Percentiles rank a stretch among this genome's conserved stretches.
Evolutionary conservation across 2,888 invertebrate species (phyloP).

Genomic region (Lepidonotus clava): DNA sequence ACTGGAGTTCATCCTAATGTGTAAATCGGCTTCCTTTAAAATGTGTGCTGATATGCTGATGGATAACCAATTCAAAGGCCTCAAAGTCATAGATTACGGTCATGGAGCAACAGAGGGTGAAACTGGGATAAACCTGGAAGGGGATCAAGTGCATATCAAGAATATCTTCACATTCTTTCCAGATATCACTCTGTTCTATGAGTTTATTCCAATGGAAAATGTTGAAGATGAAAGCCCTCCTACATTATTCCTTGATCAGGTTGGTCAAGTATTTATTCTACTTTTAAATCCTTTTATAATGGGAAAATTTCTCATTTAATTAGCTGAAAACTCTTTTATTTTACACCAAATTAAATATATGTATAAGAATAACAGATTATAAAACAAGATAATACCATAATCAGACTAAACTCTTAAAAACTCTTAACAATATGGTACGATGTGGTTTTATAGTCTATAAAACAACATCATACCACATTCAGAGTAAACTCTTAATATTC

Average conservation of each 20-base stretch:
- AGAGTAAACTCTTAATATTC: no score
- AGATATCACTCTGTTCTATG: background rate
- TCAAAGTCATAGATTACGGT: background rate
- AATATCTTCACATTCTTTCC: background rate
- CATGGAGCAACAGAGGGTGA: slow-evolving; percentile 36
- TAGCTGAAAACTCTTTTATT: no score
- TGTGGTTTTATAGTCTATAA: no score
- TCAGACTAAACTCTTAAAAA: no score
- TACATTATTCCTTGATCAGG: slow-evolving; percentile 21
- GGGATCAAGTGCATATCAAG: background rate
- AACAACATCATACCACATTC: no score
- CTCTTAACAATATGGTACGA: no score
- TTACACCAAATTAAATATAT: no score
- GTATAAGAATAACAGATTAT: no score
- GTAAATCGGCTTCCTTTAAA: background rate
- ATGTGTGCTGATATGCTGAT: background rate
- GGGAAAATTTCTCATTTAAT: no score
- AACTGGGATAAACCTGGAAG: background rate
- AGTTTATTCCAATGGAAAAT: slow-evolving; percentile 26
- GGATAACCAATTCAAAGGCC: background rate
- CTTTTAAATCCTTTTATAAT: no score
- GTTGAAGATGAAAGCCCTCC: background rate
- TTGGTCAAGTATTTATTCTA: no score
- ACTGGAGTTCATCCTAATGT: slow-evolving; percentile 17
- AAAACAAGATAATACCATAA: no score